phyloP scores from a whole-genome alignment of 2,888 invertebrate species.

The Lobophora halterata region DNA sequence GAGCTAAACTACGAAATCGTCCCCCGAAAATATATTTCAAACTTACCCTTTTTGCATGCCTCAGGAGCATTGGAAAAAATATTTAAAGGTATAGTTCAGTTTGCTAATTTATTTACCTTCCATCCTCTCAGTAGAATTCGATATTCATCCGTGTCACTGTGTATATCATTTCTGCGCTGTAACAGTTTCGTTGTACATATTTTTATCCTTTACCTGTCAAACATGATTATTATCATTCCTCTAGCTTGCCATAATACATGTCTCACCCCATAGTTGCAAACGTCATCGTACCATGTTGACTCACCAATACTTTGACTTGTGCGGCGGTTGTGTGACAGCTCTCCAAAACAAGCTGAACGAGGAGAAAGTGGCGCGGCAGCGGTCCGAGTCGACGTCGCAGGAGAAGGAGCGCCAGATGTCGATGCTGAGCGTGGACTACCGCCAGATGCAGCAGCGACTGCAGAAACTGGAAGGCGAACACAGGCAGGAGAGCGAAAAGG shows the following conservation, averaged over 20 bases:
- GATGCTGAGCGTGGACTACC: slow-evolving; percentile 96
- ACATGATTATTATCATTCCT: slow-evolving; percentile 3
- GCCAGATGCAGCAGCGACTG: slow-evolving; percentile 95
- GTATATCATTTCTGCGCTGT: slow-evolving; percentile 5
- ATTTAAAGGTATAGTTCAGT: slow-evolving; percentile 83
- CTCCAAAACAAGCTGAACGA: slow-evolving; percentile 95
- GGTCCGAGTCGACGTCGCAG: slow-evolving; percentile 92
- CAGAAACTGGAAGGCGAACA: slow-evolving; percentile 96
- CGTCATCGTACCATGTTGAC: slow-evolving; percentile 11
- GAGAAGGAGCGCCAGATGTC: slow-evolving; percentile 97
- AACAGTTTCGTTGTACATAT: not conserved
- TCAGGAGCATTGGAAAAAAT: slow-evolving; percentile 85
- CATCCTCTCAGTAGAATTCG: slow-evolving; percentile 27
- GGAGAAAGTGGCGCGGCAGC: slow-evolving; percentile 92
- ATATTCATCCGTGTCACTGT: slow-evolving; percentile 3
- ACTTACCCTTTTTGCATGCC: slow-evolving; percentile 78
- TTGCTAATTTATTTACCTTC: slow-evolving; percentile 55
- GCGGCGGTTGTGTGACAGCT: slow-evolving; percentile 75
- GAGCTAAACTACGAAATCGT: slow-evolving; percentile 49
- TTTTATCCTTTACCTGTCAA: not conserved
- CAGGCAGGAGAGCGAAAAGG: slow-evolving; percentile 92
- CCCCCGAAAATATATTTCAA: slow-evolving; percentile 52
- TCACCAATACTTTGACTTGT: slow-evolving; percentile 8
- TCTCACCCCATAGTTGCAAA: slow-evolving; percentile 1
- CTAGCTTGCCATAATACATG: too few relatives aligned